Evolutionary conservation across 2,113 vertebrate genomes (phyloP).

Genomic region (Vidua chalybeata): DNA sequence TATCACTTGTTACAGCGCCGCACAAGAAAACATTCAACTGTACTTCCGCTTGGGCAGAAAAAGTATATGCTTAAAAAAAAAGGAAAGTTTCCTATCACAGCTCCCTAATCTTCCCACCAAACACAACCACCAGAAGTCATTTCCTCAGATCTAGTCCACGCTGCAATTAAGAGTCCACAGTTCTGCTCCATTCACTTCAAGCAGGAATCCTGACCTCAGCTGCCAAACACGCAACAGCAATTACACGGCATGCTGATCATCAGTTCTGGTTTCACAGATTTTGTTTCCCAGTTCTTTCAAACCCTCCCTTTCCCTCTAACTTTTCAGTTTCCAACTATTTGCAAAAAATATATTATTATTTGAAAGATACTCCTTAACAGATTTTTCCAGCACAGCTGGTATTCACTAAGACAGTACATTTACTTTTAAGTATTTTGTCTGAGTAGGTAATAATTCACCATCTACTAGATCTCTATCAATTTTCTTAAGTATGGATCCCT

Average conservation of each 20-base stretch:
- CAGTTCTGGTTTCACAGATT: neutral
- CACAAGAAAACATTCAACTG: neutral
- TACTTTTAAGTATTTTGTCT: fast-evolving
- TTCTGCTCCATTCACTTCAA: neutral
- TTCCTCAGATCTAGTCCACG: neutral
- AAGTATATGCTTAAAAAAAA: neutral
- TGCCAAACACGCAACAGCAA: neutral
- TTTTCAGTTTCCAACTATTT: neutral
- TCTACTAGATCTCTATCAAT: fast-evolving
- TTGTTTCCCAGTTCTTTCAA: neutral
- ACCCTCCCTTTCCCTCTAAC: fast-evolving
- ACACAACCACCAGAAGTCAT: fast-evolving
- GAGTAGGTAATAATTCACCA: neutral
- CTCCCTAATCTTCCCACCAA: neutral
- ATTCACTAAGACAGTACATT: neutral
- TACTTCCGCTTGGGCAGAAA: neutral
- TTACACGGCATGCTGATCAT: no score
- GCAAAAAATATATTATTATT: fast-evolving
- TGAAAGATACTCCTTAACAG: fast-evolving
- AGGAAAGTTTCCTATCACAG: neutral
- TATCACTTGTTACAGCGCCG: neutral
- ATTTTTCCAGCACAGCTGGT: fast-evolving
- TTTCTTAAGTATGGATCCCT: neutral
- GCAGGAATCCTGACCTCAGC: neutral
- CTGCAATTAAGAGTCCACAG: neutral